These are phyloP conservation scores for Eupithecia centaureata DNA, from an alignment of 2,888 invertebrate species.

Conservation along the genomic window DNA sequence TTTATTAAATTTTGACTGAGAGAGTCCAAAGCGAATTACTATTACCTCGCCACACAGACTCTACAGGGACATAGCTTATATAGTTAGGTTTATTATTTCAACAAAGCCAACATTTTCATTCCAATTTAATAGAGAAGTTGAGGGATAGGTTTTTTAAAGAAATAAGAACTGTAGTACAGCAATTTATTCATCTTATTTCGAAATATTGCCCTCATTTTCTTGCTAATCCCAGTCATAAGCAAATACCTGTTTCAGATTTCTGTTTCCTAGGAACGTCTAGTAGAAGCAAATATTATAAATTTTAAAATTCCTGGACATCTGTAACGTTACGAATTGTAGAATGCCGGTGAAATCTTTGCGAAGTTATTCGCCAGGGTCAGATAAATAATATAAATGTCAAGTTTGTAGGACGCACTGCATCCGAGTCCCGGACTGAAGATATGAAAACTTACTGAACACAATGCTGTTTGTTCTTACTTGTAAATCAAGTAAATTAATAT, in stretches of 20 bases:
- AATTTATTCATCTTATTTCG: too few species aligned
- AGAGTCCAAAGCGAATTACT: not conserved
- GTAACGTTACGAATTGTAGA: constrained; percentile 5
- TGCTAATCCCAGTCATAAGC: too few species aligned
- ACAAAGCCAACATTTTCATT: not conserved
- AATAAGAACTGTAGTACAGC: not conserved
- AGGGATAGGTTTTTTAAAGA: not conserved
- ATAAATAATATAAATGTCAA: constrained; percentile 20
- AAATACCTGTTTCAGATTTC: not conserved
- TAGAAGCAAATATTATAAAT: not conserved
- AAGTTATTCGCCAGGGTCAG: constrained; percentile 20
- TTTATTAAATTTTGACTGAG: not conserved
- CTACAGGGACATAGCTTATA: not conserved
- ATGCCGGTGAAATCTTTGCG: constrained; percentile 4
- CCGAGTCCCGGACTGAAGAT: not conserved
- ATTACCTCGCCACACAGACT: not conserved
- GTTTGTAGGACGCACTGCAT: not conserved
- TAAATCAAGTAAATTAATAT: too few species aligned
- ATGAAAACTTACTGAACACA: not conserved
- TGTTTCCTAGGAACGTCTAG: not conserved
- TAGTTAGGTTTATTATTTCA: not conserved
- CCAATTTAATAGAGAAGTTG: not conserved
- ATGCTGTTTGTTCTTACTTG: not conserved
- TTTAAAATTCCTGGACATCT: not conserved
- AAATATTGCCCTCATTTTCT: not conserved